Conservation (phyloP, 2,113 vertebrate genomes). For the Cepphus grylle region DNA sequence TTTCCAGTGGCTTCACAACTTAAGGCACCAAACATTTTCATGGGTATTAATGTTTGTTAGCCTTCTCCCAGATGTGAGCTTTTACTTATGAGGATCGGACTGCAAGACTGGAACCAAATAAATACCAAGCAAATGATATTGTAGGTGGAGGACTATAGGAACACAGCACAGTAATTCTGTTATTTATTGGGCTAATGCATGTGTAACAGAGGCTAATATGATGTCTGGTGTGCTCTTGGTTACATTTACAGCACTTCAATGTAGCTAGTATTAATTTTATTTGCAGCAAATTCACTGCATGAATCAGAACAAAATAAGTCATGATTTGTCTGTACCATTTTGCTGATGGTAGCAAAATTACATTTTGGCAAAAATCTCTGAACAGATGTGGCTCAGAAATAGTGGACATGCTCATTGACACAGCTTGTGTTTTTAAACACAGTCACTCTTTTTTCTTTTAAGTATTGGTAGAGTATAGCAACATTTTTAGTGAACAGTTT, state of each 20-base stretch:
- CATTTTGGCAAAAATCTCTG: not conserved
- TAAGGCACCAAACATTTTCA: not conserved
- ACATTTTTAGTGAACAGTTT: not conserved
- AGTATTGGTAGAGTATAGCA: not conserved
- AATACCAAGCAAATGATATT: not conserved
- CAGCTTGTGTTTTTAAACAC: not conserved
- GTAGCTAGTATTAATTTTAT: not conserved
- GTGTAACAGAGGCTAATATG: not conserved
- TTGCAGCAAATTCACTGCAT: not conserved
- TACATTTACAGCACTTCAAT: not conserved
- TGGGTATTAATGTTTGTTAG: not conserved
- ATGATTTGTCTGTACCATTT: not conserved
- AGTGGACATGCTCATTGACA: not conserved
- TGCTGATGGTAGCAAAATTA: not conserved
- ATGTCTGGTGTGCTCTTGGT: not conserved
- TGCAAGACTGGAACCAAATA: not conserved
- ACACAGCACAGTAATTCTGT: not conserved
- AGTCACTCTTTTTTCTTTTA: not conserved
- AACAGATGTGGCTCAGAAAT: not conserved
- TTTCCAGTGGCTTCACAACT: not conserved
- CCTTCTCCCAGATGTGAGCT: not conserved
- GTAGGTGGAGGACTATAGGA: not conserved
- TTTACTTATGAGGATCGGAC: not conserved
- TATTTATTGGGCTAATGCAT: not conserved
- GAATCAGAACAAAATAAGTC: not conserved